These are phyloP conservation scores for Sipha flava DNA, from an alignment of 1,140 invertebrate genomes.

Conservation along the genomic window DNA sequence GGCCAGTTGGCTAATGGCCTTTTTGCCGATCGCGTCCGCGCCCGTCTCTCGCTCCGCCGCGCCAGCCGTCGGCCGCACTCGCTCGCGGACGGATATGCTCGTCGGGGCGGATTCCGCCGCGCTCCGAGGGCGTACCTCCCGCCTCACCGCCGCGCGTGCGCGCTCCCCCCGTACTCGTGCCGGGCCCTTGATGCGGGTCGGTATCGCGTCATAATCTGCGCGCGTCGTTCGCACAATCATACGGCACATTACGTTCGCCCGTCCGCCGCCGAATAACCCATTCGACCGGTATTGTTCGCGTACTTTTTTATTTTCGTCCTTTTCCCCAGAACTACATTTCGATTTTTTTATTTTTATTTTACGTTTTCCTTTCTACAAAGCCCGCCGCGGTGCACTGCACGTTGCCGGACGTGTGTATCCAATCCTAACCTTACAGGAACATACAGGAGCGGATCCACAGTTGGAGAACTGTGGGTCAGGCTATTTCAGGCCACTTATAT, in stretches of 20 bases:
- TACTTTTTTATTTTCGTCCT: background rate
- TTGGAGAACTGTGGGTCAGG: too few relatives aligned
- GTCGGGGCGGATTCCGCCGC: background rate
- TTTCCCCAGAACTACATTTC: background rate
- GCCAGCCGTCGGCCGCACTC: background rate
- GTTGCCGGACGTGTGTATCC: too few relatives aligned
- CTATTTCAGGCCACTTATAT: too few relatives aligned
- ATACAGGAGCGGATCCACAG: too few relatives aligned
- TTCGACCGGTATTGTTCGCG: too few relatives aligned
- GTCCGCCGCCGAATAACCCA: too few relatives aligned
- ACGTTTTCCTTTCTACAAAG: too few relatives aligned
- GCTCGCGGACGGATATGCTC: background rate
- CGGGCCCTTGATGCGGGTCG: conserved; percentile 1
- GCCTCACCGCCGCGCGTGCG: background rate
- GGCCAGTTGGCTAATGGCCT: conserved; percentile 33
- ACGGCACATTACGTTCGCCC: background rate
- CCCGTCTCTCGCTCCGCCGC: too few relatives aligned
- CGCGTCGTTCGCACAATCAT: background rate
- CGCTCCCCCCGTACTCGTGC: background rate
- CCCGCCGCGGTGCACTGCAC: too few relatives aligned
- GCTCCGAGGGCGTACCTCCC: background rate
- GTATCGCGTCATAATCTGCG: background rate
- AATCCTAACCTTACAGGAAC: too few relatives aligned
- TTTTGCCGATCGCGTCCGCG: background rate
- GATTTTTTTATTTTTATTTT: too few relatives aligned